Conservation (phyloP, 1,140 invertebrate genomes). For the Papilio xuthus region DNA sequence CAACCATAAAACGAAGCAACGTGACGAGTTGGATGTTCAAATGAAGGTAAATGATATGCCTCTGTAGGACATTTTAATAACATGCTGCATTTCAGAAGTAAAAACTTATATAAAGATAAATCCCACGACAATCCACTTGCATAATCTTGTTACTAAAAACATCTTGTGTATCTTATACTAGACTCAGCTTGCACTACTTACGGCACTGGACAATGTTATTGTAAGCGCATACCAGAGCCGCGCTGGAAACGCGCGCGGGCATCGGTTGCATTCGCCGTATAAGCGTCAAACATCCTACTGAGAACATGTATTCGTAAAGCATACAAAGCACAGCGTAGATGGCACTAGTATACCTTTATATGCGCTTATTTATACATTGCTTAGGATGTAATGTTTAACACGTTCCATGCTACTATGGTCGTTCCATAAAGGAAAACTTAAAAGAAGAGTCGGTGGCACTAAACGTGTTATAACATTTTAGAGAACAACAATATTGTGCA, state of each 20-base stretch:
- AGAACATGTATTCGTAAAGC: constrained; percentile 16
- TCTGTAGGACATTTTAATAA: neutral
- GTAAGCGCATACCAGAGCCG: constrained; percentile 49
- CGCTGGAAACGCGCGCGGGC: constrained; percentile 46
- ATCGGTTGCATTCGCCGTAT: constrained; percentile 44
- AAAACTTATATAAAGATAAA: neutral
- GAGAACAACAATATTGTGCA: too few species aligned
- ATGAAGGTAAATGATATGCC: constrained; percentile 4
- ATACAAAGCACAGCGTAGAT: constrained; percentile 3
- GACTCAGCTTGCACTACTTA: too few species aligned
- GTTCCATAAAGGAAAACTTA: neutral
- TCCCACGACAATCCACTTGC: neutral
- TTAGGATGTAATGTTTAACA: neutral
- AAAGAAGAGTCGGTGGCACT: neutral
- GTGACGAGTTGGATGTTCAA: neutral
- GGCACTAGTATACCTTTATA: neutral
- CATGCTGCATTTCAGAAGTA: neutral
- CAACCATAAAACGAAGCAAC: constrained; percentile 5
- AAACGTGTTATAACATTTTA: neutral
- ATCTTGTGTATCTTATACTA: neutral
- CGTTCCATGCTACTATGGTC: neutral
- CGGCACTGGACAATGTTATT: constrained; percentile 49
- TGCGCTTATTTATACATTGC: neutral
- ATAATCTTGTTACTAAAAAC: neutral
- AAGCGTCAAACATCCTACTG: constrained; percentile 22